These are phyloP conservation scores for Listronotus bonariensis DNA, from an alignment of 1,140 invertebrate genomes.

Conservation along the genomic window DNA sequence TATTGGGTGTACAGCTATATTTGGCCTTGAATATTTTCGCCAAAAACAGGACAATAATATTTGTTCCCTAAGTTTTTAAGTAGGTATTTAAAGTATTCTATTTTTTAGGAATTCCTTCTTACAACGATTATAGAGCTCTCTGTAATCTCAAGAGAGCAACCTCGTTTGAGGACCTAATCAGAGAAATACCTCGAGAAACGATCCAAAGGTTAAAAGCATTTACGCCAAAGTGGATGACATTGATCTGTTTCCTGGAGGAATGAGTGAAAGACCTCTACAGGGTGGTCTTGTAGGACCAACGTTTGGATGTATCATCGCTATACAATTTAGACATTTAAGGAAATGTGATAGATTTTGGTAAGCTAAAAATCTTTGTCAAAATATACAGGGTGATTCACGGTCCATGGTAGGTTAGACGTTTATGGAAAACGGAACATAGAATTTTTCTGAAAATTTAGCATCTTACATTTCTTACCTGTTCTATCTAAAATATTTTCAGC, in stretches of 20 bases:
- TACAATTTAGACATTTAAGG: conserved; percentile 88
- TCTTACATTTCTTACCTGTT: too few relatives aligned
- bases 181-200: conserved; percentile 84
- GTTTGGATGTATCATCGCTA: conserved; percentile 93
- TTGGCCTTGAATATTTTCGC: too few relatives aligned
- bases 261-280: conserved; percentile 82
- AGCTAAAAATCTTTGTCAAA: too few relatives aligned
- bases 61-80: too few relatives aligned
- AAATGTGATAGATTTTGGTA: conserved; percentile 93
- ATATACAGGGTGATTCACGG: too few relatives aligned
- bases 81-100: too few relatives aligned
- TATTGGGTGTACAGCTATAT: too few relatives aligned
- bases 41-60: too few relatives aligned
- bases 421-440: too few relatives aligned
- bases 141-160: conserved; percentile 81
- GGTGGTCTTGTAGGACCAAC: conserved; percentile 93
- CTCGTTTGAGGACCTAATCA: conserved; percentile 77
- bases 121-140: conserved; percentile 84
- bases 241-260: conserved; percentile 92
- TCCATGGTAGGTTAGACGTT: too few relatives aligned
- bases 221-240: conserved; percentile 90
- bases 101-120: conserved; percentile 66
- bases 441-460: too few relatives aligned
- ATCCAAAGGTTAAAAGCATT: conserved; percentile 79
- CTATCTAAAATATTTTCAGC: too few relatives aligned